A percentile compares a stretch with the other conserved stretches of the same genome.
Evolutionary conservation across 2,113 vertebrate genomes (phyloP).

Genomic region (Alectura lathami): DNA sequence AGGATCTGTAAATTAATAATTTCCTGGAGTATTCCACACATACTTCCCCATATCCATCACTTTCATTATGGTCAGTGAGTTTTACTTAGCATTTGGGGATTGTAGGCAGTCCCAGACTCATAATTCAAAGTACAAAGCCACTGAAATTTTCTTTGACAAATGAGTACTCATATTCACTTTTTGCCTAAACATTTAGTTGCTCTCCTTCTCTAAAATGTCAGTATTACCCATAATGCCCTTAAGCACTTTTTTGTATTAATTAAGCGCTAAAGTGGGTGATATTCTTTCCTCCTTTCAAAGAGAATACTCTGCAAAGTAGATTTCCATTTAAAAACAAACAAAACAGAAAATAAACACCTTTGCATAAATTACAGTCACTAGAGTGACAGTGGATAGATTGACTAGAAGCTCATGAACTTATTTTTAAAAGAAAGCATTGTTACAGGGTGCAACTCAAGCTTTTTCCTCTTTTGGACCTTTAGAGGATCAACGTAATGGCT

Average conservation of each 20-base stretch:
- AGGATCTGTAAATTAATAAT: not conserved
- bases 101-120: not conserved
- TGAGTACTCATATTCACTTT: not conserved
- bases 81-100: not conserved
- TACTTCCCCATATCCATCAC: fast-evolving
- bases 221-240: not conserved
- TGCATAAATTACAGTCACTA: not conserved
- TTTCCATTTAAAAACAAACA: not conserved
- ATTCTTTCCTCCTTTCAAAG: not conserved
- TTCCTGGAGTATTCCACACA: not conserved
- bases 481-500: not conserved
- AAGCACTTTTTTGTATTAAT: not conserved
- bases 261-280: not conserved
- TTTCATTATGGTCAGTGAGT: not conserved
- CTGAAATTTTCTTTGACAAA: not conserved
- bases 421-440: not conserved
- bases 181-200: not conserved
- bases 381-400: not conserved
- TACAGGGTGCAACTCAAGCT: not conserved
- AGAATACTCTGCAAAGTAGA: not conserved
- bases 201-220: not conserved
- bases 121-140: not conserved
- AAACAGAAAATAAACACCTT: not conserved
- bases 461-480: not conserved
- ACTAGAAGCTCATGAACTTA: not conserved